phyloP scores from a whole-genome alignment of 2,888 invertebrate genomes.

The Erebia aethiops region DNA sequence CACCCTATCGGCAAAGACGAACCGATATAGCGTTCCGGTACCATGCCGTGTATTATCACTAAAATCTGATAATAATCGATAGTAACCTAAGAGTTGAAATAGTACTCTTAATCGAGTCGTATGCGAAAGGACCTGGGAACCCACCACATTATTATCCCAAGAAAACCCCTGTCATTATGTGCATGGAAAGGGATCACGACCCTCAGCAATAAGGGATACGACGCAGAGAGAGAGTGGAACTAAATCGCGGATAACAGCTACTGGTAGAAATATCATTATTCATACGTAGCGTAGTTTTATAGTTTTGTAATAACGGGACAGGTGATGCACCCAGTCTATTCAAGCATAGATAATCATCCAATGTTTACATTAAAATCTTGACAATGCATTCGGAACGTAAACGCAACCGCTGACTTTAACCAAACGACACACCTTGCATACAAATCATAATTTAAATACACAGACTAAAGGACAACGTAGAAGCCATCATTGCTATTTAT shows the following conservation, averaged over 20 bases:
- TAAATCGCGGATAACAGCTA: neutral
- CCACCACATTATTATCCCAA: no score
- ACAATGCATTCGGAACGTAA: conserved; percentile 23
- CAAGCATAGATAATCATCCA: conserved; percentile 13
- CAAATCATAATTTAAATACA: conserved; percentile 29
- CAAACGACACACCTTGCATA: conserved; percentile 23
- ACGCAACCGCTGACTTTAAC: conserved; percentile 18
- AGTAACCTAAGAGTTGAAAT: no score
- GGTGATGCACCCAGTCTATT: conserved; percentile 11
- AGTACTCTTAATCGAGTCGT: no score
- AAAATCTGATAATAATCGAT: no score
- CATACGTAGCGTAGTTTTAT: neutral
- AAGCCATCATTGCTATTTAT: neutral
- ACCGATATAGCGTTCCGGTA: no score
- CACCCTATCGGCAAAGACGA: no score
- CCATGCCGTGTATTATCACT: no score
- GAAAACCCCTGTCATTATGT: no score
- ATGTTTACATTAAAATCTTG: conserved; percentile 20
- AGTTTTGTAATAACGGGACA: conserved; percentile 7
- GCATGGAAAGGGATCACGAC: no score
- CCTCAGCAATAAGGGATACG: no score
- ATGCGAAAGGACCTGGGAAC: no score
- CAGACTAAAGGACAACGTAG: conserved; percentile 6
- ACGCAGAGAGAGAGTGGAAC: neutral
- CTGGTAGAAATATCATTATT: neutral